A percentile compares a stretch with the other conserved stretches of the same genome.
These are phyloP conservation scores for Amphiprion ocellaris DNA, from an alignment of 2,113 vertebrate species.

Conservation along the genomic window DNA sequence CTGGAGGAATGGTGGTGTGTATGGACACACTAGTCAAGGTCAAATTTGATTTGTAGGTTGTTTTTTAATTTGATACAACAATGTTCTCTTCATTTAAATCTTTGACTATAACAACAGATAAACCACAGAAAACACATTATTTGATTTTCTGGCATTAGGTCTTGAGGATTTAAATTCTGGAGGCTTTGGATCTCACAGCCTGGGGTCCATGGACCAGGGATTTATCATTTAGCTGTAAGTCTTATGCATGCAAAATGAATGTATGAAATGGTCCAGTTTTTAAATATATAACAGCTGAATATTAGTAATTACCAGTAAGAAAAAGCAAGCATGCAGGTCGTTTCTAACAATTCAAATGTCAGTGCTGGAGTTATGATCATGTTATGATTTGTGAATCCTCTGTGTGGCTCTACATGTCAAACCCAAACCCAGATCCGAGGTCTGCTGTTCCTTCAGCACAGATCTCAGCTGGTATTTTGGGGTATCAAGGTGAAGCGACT, in stretches of 20 bases:
- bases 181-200: background rate
- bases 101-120: background rate
- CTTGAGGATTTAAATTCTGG: background rate
- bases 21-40: constrained; percentile 70
- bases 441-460: constrained; percentile 6
- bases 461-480: constrained; percentile 6
- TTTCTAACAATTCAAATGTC: background rate
- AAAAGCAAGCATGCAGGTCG: background rate
- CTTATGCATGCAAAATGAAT: background rate
- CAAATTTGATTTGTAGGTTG: constrained; percentile 46
- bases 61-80: background rate
- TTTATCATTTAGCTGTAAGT: background rate
- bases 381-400: background rate
- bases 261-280: background rate
- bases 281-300: constrained; percentile 1
- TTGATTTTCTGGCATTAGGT: too few species aligned
- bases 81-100: background rate
- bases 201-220: background rate
- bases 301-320: constrained; percentile 21
- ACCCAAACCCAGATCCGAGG: constrained; percentile 5
- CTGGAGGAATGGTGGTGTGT: background rate
- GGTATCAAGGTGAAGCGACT: constrained; percentile 32
- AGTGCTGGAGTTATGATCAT: background rate
- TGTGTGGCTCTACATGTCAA: constrained; percentile 13
- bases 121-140: background rate